phyloP scores from a whole-genome alignment of 2,113 vertebrate genomes.

The Pseudorasbora parva region DNA sequence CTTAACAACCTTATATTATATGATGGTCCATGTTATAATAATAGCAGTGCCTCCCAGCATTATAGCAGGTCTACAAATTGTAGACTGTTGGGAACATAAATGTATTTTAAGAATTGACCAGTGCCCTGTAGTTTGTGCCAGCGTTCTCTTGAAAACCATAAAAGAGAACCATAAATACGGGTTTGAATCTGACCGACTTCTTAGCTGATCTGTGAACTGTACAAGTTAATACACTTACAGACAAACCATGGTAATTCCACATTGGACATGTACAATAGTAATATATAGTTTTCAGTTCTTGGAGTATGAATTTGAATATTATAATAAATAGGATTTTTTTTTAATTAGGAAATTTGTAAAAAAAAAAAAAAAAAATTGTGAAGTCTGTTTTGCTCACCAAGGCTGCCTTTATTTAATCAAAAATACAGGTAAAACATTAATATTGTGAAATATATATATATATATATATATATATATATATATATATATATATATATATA shows the following conservation, averaged over 20 bases:
- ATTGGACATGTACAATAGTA: not conserved
- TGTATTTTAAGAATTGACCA: not conserved
- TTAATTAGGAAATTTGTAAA: too few relatives aligned
- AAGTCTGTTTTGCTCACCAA: too few relatives aligned
- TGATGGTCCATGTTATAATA: not conserved
- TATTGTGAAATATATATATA: too few relatives aligned
- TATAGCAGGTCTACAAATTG: constrained; percentile 8
- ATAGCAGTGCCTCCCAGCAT: not conserved
- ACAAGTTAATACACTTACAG: not conserved
- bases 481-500: too few relatives aligned
- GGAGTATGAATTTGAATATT: not conserved
- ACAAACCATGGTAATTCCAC: not conserved
- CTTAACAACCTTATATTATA: constrained; percentile 1
- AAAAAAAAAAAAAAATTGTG: too few relatives aligned
- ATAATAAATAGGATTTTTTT: too few relatives aligned
- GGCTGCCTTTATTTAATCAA: too few relatives aligned
- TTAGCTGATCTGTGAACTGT: not conserved
- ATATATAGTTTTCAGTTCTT: not conserved
- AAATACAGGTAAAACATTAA: too few relatives aligned
- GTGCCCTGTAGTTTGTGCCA: not conserved
- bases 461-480: too few relatives aligned
- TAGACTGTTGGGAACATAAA: not conserved
- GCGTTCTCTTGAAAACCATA: constrained; percentile 28
- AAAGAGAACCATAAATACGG: constrained; percentile 15
- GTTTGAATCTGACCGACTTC: not conserved